Conservation (phyloP, 2,113 vertebrate genomes). For the Papio anubis region DNA sequence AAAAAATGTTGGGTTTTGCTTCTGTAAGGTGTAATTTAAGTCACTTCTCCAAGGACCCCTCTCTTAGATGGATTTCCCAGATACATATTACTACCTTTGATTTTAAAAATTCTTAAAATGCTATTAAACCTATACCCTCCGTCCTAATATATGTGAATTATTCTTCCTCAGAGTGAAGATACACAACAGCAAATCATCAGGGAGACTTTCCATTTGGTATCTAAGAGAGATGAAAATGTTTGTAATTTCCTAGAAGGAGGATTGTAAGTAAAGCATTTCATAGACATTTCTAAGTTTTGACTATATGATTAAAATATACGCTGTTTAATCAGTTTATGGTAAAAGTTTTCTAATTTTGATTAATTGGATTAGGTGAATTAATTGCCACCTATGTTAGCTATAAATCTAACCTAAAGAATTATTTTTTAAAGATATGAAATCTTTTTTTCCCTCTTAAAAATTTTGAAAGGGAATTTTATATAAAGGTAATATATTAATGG, state of each 20-base stretch:
- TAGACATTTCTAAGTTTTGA: constrained; percentile 31
- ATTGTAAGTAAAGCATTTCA: constrained; percentile 90
- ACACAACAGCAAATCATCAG: constrained; percentile 98
- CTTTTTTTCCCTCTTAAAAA: neutral
- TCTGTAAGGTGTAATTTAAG: neutral
- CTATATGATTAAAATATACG: constrained; percentile 18
- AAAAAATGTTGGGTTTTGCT: neutral
- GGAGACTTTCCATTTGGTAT: constrained; percentile 99
- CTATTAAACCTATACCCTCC: neutral
- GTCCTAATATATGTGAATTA: constrained; percentile 63
- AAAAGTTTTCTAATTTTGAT: constrained; percentile 25
- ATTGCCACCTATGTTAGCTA: neutral
- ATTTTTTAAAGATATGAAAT: neutral
- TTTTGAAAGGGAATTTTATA: neutral
- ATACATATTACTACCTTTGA: neutral
- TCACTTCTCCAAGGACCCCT: neutral
- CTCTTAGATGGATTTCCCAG: neutral
- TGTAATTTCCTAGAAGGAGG: constrained; percentile 99
- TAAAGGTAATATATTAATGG: neutral
- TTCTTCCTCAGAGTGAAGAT: constrained; percentile 93
- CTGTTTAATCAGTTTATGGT: neutral
- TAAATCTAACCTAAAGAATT: constrained; percentile 39
- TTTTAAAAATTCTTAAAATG: constrained; percentile 34
- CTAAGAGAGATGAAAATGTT: constrained; percentile 98
- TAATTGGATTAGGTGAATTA: constrained; percentile 19